Base-by-base conservation (phyloP, 2,888 invertebrate species). In the Enchytraeus crypticus region DNA sequence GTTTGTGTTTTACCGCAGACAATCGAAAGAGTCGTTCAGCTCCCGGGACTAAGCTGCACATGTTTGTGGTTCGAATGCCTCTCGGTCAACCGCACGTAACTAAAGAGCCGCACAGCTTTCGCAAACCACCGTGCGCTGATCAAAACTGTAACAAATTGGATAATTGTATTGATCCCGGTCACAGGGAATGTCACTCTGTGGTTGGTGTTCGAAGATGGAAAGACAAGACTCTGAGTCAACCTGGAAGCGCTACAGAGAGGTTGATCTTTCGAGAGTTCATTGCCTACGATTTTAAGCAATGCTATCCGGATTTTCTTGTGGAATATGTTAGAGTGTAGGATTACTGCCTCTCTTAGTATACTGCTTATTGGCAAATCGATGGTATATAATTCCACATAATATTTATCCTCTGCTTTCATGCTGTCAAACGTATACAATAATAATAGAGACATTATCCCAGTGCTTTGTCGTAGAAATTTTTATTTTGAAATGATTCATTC, bases 251-350 rank as follows among this genome's bases (percentile, higher is more conserved):
- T 8, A 47, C 49, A 21, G 14, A 23, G 23, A 11, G 21, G 8
- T 23, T 63, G 5, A 18, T 66, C 26, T 71, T 71, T 51, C 57
- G 71, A 5, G 71, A 71, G 63, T 71, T 71, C 67, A 57, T 71
- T 5, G 63, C 70, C 5, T 71, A 68, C 64, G 68, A 69, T 33
- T 61, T 62, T 34, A 62, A 61, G 27, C 67, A 69, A 27, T 65
- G 64, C 21, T 71, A 71, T 57, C 71, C 71, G 21, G 71, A 71
- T 34, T 71, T 69, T 63, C 54, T 71, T 8, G 67, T 71, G 14
- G 59, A 59, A 32, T 62, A 62, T 32, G 51, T 34, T 23, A 32
- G 54, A n/a, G 8, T 32, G 21, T 38, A 34, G 38, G 38, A n/a
- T n/a, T n/a, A n/a, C n/a, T n/a, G n/a, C n/a, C n/a, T n/a, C n/a